A percentile compares a stretch with the other conserved stretches of the same genome.
These are phyloP conservation scores for Amblyteles armatorius DNA, from an alignment of 2,888 invertebrate species.

Conservation along the genomic window DNA sequence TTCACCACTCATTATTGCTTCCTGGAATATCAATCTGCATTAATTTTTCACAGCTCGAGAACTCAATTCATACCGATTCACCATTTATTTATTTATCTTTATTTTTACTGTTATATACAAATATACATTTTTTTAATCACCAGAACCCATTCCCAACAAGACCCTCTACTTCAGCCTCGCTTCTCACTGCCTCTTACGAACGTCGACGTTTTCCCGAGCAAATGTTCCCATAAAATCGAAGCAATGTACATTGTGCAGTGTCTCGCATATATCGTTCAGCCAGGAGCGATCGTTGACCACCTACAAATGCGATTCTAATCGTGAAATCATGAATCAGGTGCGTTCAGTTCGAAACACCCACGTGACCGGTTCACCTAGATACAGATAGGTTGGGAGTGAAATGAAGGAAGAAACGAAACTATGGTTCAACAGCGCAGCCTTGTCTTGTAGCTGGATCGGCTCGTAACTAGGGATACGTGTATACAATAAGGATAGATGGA, in stretches of 20 bases:
- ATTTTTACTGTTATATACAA: background rate
- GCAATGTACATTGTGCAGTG: background rate
- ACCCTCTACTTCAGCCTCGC: no score
- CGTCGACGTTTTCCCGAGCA: background rate
- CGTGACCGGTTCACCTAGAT: constrained; percentile 56
- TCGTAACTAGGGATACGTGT: constrained; percentile 37
- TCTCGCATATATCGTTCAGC: constrained; percentile 34
- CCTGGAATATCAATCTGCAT: constrained; percentile 40
- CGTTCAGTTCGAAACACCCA: constrained; percentile 59
- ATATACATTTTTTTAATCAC: background rate
- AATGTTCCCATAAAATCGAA: background rate
- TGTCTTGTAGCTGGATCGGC: constrained; percentile 11
- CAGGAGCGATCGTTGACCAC: constrained; percentile 39
- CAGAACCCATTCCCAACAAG: no score
- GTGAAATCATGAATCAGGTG: constrained; percentile 62
- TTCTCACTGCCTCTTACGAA: no score
- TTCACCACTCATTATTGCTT: constrained; percentile 53
- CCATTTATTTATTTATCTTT: background rate
- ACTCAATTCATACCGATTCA: background rate
- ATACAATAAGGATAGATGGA: constrained; percentile 26
- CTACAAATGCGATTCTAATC: constrained; percentile 57
- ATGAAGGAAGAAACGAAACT: constrained; percentile 47
- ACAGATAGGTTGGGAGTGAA: constrained; percentile 40
- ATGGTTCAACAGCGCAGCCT: constrained; percentile 21
- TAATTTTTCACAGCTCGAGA: background rate